Conservation (phyloP, 2,797 vertebrate genomes). For the Enteromius trimaculatus region DNA sequence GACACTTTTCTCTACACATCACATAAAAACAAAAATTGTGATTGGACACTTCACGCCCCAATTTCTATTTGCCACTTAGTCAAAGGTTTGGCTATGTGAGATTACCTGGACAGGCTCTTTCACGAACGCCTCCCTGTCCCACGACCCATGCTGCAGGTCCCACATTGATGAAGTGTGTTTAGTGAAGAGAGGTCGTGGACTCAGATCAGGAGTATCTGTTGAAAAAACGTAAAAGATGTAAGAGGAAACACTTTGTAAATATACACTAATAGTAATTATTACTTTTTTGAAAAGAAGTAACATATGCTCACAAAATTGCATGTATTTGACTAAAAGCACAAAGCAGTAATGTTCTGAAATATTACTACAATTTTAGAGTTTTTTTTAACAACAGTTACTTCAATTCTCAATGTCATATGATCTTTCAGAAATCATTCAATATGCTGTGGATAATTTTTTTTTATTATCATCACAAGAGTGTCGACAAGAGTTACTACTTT, state of each 20-base stretch:
- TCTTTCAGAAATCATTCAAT: neutral
- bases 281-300: neutral
- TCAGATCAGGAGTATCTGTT: constrained; percentile 69
- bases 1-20: neutral
- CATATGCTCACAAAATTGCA: neutral
- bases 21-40: neutral
- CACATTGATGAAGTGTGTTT: constrained; percentile 54
- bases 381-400: neutral
- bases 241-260: neutral
- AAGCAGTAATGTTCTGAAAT: neutral
- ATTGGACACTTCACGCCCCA: neutral
- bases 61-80: neutral
- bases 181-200: constrained; percentile 66
- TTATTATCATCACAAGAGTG: neutral
- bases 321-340: neutral
- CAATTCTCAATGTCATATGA: neutral
- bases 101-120: constrained; percentile 63
- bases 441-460: neutral
- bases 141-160: constrained; percentile 55
- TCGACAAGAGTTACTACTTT: neutral
- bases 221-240: neutral
- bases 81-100: neutral
- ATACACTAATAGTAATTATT: neutral
- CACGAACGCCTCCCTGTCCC: constrained; percentile 38
- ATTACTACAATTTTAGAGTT: neutral